Evolutionary conservation across 2,888 invertebrate species (phyloP).

Genomic region (Gortyna flavago): DNA sequence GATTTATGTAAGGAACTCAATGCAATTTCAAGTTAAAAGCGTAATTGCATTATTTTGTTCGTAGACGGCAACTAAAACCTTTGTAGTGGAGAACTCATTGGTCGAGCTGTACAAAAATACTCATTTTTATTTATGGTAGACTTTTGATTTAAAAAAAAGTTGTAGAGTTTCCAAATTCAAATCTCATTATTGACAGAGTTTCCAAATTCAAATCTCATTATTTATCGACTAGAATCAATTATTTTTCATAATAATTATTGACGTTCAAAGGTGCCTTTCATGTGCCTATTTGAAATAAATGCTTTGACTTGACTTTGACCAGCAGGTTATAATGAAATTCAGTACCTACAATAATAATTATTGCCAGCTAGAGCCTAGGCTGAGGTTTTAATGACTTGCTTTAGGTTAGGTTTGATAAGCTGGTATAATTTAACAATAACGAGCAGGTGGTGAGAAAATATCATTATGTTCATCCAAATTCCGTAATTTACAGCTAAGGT

Average conservation of each 20-base stretch:
- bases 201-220: too few species aligned
- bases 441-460: constrained; percentile 5
- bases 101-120: background rate
- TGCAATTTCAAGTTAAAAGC: constrained; percentile 21
- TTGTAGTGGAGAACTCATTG: background rate
- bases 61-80: background rate
- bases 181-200: too few species aligned
- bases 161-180: background rate
- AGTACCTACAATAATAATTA: background rate
- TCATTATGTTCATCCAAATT: constrained; percentile 15
- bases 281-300: too few species aligned
- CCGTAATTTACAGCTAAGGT: constrained; percentile 14
- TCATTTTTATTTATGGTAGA: too few species aligned
- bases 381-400: background rate
- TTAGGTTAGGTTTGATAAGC: background rate
- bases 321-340: background rate
- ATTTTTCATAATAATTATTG: too few species aligned
- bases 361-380: background rate
- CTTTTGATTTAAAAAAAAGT: too few species aligned
- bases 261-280: too few species aligned
- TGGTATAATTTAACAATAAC: background rate
- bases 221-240: too few species aligned
- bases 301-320: too few species aligned
- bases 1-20: constrained; percentile 34
- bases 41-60: background rate